A percentile compares a stretch with the other conserved stretches of the same genome.
Conservation (phyloP, 1,140 invertebrate species). For the Drosophila pseudoobscura region DNA sequence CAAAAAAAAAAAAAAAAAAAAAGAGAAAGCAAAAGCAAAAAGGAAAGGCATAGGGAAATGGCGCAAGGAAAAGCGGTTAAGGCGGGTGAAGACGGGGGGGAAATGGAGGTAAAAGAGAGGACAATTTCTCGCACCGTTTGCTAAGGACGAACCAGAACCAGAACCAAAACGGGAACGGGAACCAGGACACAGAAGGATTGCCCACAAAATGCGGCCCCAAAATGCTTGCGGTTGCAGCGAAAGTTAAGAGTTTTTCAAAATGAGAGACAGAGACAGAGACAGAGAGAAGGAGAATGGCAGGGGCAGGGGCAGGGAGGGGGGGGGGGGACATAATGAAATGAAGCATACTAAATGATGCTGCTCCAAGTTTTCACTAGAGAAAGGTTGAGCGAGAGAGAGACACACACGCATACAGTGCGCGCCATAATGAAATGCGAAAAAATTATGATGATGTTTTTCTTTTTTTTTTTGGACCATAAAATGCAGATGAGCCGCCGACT, state of each 20-base stretch:
- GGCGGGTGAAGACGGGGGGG: not conserved
- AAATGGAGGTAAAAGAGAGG: slow-evolving; percentile 61
- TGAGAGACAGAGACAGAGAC: slow-evolving; percentile 30
- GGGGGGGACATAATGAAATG: slow-evolving; percentile 70
- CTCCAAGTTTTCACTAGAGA: slow-evolving; percentile 63
- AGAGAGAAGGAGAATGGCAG: not conserved
- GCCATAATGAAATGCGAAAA: slow-evolving; percentile 78
- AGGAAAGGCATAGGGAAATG: slow-evolving; percentile 13
- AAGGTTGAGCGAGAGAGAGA: not conserved
- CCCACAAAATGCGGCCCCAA: slow-evolving; percentile 76
- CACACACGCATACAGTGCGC: slow-evolving; percentile 48
- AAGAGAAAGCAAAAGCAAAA: slow-evolving; percentile 27
- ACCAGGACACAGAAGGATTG: slow-evolving; percentile 61
- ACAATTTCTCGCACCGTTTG: slow-evolving; percentile 80
- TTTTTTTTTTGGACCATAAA: slow-evolving; percentile 65
- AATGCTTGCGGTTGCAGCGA: slow-evolving; percentile 77
- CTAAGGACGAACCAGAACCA: slow-evolving; percentile 25
- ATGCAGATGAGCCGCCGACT: slow-evolving; percentile 81
- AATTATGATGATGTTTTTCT: slow-evolving; percentile 74
- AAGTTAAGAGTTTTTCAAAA: slow-evolving; percentile 70
- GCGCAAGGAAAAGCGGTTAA: not conserved
- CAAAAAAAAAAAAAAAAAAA: slow-evolving; percentile 63
- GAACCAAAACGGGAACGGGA: slow-evolving; percentile 11
- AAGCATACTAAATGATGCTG: slow-evolving; percentile 79
- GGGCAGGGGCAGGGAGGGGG: not conserved